Conservation (phyloP, 2,888 invertebrate genomes). For the Dorcus parallelipipedus region DNA sequence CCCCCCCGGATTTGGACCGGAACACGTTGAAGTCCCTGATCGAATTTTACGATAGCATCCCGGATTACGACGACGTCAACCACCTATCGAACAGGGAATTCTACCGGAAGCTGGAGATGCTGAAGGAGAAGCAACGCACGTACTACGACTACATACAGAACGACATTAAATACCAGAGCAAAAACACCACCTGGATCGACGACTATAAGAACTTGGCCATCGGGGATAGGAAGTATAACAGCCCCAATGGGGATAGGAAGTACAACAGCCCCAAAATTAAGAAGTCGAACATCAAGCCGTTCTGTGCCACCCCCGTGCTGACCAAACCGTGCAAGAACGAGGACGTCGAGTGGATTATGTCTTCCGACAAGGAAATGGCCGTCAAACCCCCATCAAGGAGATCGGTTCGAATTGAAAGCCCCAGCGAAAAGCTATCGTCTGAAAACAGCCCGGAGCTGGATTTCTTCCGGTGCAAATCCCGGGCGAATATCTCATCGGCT, state of each 20-base stretch:
- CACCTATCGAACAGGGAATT: constrained; percentile 74
- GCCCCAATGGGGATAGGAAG: background rate
- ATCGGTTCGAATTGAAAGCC: constrained; percentile 47
- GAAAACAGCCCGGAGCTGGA: constrained; percentile 31
- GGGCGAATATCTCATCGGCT: constrained; percentile 35
- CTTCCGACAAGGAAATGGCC: constrained; percentile 37
- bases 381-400: constrained; percentile 44
- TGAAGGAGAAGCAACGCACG: constrained; percentile 61
- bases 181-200: constrained; percentile 40
- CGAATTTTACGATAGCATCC: constrained; percentile 74
- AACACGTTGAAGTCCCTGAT: constrained; percentile 60
- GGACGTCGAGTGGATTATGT: constrained; percentile 34
- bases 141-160: constrained; percentile 41
- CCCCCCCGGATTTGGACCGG: constrained; percentile 44
- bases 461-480: constrained; percentile 35
- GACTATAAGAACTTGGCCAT: constrained; percentile 42
- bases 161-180: constrained; percentile 35
- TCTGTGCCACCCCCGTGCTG: constrained; percentile 35
- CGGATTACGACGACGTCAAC: constrained; percentile 74
- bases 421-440: constrained; percentile 32
- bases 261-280: background rate
- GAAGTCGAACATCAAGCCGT: constrained; percentile 34
- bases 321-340: constrained; percentile 26
- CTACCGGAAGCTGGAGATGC: constrained; percentile 64
- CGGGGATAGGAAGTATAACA: constrained; percentile 8